phyloP scores from a whole-genome alignment of 2,888 invertebrate genomes.

The Hyposoter dolosus region DNA sequence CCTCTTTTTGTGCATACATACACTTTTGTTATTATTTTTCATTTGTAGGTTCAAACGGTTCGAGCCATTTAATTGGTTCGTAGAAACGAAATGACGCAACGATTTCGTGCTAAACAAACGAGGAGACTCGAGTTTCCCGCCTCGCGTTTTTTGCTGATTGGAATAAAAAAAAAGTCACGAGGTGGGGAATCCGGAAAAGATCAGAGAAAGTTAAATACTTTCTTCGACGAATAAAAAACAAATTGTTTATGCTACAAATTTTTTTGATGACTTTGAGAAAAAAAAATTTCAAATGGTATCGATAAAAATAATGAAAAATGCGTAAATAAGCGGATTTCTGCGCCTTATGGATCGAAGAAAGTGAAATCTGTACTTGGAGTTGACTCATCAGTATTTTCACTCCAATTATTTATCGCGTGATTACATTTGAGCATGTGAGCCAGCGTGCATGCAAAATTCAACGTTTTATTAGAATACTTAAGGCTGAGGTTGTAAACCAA shows the following conservation, averaged over 20 bases:
- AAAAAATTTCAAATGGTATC: background rate
- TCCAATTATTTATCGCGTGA: background rate
- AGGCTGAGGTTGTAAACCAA: background rate
- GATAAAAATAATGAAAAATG: slow-evolving; percentile 1
- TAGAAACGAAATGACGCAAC: background rate
- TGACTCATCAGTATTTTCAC: slow-evolving; percentile 10
- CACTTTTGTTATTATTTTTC: background rate
- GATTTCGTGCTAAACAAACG: background rate
- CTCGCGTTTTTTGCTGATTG: background rate
- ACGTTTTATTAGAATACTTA: slow-evolving; percentile 26
- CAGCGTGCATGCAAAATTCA: slow-evolving; percentile 5
- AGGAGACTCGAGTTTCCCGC: background rate
- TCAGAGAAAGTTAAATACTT: background rate
- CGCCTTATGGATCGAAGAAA: background rate
- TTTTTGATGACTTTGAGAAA: background rate
- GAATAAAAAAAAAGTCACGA: background rate
- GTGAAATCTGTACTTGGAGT: background rate
- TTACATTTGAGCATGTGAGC: background rate
- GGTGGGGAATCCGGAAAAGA: background rate
- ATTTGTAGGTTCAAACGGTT: background rate
- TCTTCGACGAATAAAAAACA: background rate
- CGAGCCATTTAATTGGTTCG: background rate
- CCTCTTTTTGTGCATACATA: background rate
- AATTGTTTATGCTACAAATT: background rate
- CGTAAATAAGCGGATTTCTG: background rate